These are phyloP conservation scores for Bombus affinis DNA, from an alignment of 1,140 invertebrate genomes.

Conservation along the genomic window DNA sequence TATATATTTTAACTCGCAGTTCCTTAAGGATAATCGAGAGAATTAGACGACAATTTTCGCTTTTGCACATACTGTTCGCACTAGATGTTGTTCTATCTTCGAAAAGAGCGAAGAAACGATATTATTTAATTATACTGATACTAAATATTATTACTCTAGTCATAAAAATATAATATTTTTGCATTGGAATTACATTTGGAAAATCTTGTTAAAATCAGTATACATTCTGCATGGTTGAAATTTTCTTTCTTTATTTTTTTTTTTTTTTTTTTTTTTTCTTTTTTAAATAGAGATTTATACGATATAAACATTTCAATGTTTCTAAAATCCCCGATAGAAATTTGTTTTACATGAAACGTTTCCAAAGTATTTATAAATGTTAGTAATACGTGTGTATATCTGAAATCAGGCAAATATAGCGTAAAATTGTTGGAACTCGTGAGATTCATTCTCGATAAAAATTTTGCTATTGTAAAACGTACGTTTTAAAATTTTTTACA, in stretches of 20 bases:
- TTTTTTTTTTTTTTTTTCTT: not conserved
- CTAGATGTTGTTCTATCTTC: not conserved
- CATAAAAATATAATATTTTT: conserved; percentile 60
- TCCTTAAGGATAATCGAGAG: not conserved
- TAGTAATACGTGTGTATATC: no score
- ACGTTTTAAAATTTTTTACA: conserved; percentile 10
- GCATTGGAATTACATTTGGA: not conserved
- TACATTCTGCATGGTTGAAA: not conserved
- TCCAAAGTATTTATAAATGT: not conserved
- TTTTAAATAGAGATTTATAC: not conserved
- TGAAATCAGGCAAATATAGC: not conserved
- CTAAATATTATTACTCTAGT: conserved; percentile 72
- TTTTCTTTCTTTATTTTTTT: not conserved
- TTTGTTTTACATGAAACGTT: not conserved
- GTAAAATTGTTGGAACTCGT: not conserved
- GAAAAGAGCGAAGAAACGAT: conserved; percentile 15
- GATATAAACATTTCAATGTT: not conserved
- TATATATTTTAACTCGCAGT: conserved; percentile 4
- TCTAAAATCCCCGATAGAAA: not conserved
- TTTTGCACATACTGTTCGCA: not conserved
- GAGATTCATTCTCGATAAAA: not conserved
- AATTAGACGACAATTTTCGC: not conserved
- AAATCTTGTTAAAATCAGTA: conserved; percentile 8
- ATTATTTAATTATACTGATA: conserved; percentile 37
- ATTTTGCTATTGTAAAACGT: conserved; percentile 18